Percentiles rank a stretch among this genome's conserved stretches.
These are phyloP conservation scores for Chloroclysta siterata DNA, from an alignment of 2,888 invertebrate genomes.

Conservation along the genomic window DNA sequence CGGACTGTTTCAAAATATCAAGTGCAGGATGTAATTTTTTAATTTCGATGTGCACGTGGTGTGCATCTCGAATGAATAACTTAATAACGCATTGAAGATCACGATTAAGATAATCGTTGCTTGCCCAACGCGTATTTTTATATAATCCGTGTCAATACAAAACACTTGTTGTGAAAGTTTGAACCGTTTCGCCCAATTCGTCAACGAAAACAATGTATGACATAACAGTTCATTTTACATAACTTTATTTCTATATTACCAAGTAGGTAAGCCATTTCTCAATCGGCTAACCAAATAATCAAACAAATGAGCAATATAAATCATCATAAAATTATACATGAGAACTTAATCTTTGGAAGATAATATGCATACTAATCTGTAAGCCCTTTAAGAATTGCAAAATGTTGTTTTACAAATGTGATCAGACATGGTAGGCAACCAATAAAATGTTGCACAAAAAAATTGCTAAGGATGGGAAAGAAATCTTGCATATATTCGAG, in stretches of 20 bases:
- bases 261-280: slow-evolving; percentile 46
- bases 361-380: slow-evolving; percentile 19
- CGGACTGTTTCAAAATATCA: slow-evolving; percentile 61
- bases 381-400: slow-evolving; percentile 21
- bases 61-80: slow-evolving; percentile 46
- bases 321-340: slow-evolving; percentile 28
- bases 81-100: slow-evolving; percentile 49
- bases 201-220: slow-evolving; percentile 36
- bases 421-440: background rate
- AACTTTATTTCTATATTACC: slow-evolving; percentile 48
- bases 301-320: slow-evolving; percentile 29
- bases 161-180: slow-evolving; percentile 37
- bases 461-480: background rate
- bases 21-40: slow-evolving; percentile 59
- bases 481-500: background rate
- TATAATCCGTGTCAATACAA: slow-evolving; percentile 16
- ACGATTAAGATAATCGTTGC: slow-evolving; percentile 40
- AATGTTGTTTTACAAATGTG: slow-evolving; percentile 10
- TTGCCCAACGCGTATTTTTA: slow-evolving; percentile 30
- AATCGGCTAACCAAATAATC: slow-evolving; percentile 27
- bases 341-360: slow-evolving; percentile 20
- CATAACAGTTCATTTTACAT: slow-evolving; percentile 35
- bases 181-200: slow-evolving; percentile 31
- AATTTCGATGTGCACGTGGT: slow-evolving; percentile 58
- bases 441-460: background rate